Base-by-base conservation (phyloP, 2,113 vertebrate species). In the Toxotes jaculatrix region DNA sequence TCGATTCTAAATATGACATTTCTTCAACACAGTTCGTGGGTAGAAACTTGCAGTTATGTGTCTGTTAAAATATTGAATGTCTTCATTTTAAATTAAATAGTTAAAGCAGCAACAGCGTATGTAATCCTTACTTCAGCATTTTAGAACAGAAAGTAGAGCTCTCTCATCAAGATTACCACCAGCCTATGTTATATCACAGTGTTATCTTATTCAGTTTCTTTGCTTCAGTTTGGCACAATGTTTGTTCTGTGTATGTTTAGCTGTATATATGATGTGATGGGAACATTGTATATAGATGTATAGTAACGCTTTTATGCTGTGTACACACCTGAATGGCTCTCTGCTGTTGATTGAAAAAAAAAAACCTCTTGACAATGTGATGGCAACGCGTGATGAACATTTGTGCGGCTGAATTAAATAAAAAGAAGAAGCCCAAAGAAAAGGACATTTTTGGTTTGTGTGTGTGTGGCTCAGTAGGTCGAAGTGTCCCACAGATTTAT, bases 261-360 rank as follows among this genome's bases (percentile, higher is more conserved):
- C 63, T 81, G 81, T 92, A 85, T 68, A 88, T 84, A 91, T 64
- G 63, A 82, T 71, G 36, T 66, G 69, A 12, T 64, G 34, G 71
- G 75, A 88, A 85, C 61, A 74, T 80, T 94, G 92, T 95, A 92
- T 87, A 94, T 92, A 93, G 63, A 77, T 94, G 89, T 94, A 92
- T 86, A 93, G 81, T 23, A n/a, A 77, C 55, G 89, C 86, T 89
- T 90, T 82, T 89, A 88, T 74, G 53, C 83, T 79, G 70, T 68
- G 34, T 70, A 73, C 59, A 77, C 63, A 34, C 75, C 75, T 57
- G 53, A 82, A 74, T 62, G 65, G 57, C 74, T 83, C 23, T 76
- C 77, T 73, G 62, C 72, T 80, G 79, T 89, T 73, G 73, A 68
- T 45, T 65, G 65, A 79, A 10, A 8, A 23, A 27, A 65, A 56